Percentiles rank a stretch among this genome's conserved stretches.
Evolutionary conservation across 2,113 vertebrate species (phyloP).

Genomic region (Prunella himalayana): DNA sequence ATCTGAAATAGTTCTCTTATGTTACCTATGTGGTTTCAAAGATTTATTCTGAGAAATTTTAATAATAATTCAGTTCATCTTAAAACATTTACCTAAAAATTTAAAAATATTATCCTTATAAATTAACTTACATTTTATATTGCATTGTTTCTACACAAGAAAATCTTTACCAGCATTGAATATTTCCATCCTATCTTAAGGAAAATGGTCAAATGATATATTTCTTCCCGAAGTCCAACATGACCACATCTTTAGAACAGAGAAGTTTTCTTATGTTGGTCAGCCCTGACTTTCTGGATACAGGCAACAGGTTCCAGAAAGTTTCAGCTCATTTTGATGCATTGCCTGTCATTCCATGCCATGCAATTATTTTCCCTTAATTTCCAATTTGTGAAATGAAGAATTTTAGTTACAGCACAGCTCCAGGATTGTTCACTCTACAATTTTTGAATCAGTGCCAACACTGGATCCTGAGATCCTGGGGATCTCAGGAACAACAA

Average conservation of each 20-base stretch:
- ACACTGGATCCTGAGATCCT: no score
- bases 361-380: not conserved
- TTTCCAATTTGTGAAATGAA: not conserved
- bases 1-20: not conserved
- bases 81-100: not conserved
- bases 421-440: not conserved
- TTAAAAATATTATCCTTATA: not conserved
- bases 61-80: not conserved
- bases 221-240: not conserved
- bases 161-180: not conserved
- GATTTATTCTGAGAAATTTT: not conserved
- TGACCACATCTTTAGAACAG: not conserved
- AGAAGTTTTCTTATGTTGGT: not conserved
- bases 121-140: not conserved
- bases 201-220: not conserved
- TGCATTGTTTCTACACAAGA: not conserved
- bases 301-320: not conserved
- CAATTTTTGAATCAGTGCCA: not conserved
- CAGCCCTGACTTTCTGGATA: not conserved
- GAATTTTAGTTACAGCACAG: not conserved
- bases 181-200: not conserved
- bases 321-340: fast-evolving
- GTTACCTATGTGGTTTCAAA: not conserved
- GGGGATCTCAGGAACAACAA: not conserved
- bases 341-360: not conserved